A percentile compares a stretch with the other conserved stretches of the same genome.
These are phyloP conservation scores for Vombatus ursinus DNA, from an alignment of 2,113 vertebrate genomes.

Conservation along the genomic window DNA sequence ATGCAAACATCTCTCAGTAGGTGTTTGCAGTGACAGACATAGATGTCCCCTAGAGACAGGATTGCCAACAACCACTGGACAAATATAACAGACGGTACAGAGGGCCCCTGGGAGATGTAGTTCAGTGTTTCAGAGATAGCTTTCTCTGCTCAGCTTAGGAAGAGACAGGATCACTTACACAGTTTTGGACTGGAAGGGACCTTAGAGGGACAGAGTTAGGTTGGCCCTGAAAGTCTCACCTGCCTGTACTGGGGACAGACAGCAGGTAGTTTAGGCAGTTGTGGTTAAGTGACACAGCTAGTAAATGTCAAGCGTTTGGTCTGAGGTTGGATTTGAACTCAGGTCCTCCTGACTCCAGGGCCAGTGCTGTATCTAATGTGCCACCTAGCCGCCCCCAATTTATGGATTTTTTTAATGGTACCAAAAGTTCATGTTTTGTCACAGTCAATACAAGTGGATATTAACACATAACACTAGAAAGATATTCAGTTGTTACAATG, in stretches of 20 bases:
- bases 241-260: not conserved
- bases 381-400: not conserved
- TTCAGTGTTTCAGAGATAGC: not conserved
- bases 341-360: too few relatives aligned
- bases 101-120: not conserved
- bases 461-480: slow-evolving; percentile 35
- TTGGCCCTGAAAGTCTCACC: not conserved
- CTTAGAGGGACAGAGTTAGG: not conserved
- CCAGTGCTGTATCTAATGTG: too few relatives aligned
- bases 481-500: not conserved
- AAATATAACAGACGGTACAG: not conserved
- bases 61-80: not conserved
- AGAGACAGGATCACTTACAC: not conserved
- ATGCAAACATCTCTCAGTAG: not conserved
- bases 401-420: not conserved
- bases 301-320: too few relatives aligned
- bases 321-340: too few relatives aligned
- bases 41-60: not conserved
- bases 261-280: not conserved
- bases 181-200: not conserved
- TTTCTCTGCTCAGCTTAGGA: not conserved
- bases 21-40: not conserved
- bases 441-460: not conserved
- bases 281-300: too few relatives aligned
- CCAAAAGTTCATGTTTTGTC: not conserved